Percentiles rank a stretch among this genome's conserved stretches.
Conservation (phyloP, 2,113 vertebrate genomes). For the Vidua macroura region DNA sequence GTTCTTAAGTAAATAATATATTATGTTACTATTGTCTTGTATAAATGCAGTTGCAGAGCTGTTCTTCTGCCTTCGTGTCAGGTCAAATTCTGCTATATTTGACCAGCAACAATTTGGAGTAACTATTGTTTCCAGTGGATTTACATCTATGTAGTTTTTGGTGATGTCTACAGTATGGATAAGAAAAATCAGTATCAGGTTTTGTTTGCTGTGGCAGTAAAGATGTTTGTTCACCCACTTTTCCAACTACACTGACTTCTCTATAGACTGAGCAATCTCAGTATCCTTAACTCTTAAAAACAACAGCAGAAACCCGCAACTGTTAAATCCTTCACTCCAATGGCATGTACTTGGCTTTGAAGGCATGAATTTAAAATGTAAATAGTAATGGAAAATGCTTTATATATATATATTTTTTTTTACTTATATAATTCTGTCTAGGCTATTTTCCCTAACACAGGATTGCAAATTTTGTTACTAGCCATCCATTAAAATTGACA, state of each 20-base stretch:
- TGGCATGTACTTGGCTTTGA: background rate
- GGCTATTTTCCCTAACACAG: background rate
- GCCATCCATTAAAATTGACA: background rate
- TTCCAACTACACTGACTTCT: background rate
- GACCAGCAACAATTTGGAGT: background rate
- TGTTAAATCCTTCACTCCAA: background rate
- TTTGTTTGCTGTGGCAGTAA: constrained; percentile 11
- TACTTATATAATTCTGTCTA: background rate
- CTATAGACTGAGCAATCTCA: background rate
- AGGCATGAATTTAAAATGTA: background rate
- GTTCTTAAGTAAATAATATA: background rate
- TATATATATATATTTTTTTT: background rate
- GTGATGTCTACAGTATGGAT: background rate
- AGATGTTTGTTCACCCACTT: constrained; percentile 9
- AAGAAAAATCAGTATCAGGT: constrained; percentile 21
- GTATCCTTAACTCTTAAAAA: background rate
- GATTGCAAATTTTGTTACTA: background rate
- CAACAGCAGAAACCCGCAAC: background rate
- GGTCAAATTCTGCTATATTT: constrained; percentile 14
- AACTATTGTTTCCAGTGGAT: constrained; percentile 2
- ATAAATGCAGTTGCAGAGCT: background rate
- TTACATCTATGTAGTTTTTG: background rate
- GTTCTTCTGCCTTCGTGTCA: background rate
- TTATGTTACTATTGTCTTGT: background rate
- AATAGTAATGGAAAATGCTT: background rate